Conservation (phyloP, 2,797 vertebrate genomes). For the Sylvia borin region DNA sequence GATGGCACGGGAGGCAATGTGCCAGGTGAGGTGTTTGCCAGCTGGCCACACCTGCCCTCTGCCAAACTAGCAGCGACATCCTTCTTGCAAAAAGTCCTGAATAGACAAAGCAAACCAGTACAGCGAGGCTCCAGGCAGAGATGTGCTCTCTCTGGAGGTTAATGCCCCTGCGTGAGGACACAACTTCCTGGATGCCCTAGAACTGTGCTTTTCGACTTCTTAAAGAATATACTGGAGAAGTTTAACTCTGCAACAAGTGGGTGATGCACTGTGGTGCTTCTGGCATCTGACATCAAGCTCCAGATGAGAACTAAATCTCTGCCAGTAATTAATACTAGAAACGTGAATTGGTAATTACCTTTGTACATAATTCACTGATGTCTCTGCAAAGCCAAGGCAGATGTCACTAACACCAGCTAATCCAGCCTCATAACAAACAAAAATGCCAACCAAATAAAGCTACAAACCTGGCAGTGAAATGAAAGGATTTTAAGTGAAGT, state of each 20-base stretch:
- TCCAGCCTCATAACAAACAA: background rate
- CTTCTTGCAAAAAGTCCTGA: background rate
- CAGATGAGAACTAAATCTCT: background rate
- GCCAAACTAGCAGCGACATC: fast-evolving
- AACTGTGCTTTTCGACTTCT: background rate
- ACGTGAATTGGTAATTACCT: background rate
- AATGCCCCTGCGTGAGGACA: fast-evolving
- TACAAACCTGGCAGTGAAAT: background rate
- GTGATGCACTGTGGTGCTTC: background rate
- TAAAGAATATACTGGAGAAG: background rate
- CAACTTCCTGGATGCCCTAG: background rate
- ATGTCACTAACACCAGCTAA: background rate
- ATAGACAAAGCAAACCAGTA: fast-evolving
- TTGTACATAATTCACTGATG: background rate
- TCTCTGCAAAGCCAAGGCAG: background rate
- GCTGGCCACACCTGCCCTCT: no score
- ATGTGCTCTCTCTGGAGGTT: background rate
- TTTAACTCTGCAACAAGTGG: background rate
- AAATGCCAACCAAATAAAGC: background rate
- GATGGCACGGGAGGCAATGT: background rate
- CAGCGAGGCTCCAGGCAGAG: background rate
- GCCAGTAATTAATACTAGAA: background rate
- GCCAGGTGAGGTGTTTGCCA: background rate
- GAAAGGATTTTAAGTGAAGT: background rate
- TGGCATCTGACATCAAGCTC: background rate